phyloP scores from a whole-genome alignment of 2,888 invertebrate species.

The Troides aeacus region DNA sequence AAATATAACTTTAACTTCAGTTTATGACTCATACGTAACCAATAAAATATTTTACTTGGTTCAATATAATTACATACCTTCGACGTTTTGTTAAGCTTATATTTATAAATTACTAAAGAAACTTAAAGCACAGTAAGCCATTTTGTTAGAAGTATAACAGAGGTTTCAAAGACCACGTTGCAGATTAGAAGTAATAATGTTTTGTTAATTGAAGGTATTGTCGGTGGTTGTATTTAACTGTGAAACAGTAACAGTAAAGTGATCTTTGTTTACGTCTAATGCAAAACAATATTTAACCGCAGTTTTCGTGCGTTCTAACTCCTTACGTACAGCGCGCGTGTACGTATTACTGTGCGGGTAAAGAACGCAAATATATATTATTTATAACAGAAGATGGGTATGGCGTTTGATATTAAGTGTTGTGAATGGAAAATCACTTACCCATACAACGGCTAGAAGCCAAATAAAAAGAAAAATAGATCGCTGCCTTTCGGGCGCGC shows the following conservation, averaged over 20 bases:
- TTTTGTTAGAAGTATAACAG: slow-evolving; percentile 11
- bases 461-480: slow-evolving; percentile 78
- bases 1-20: not conserved
- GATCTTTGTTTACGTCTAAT: slow-evolving; percentile 26
- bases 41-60: not conserved
- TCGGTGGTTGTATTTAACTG: slow-evolving; percentile 3
- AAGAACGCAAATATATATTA: slow-evolving; percentile 9
- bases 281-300: slow-evolving; percentile 28
- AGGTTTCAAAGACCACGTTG: slow-evolving; percentile 8
- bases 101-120: not conserved
- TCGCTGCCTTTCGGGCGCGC: slow-evolving; percentile 64
- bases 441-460: slow-evolving; percentile 82
- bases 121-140: slow-evolving; percentile 3
- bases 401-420: slow-evolving; percentile 26
- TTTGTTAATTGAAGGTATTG: slow-evolving; percentile 2
- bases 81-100: not conserved
- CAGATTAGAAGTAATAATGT: not conserved
- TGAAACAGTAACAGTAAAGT: slow-evolving; percentile 20
- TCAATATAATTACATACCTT: not conserved
- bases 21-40: not conserved
- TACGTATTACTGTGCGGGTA: slow-evolving; percentile 13
- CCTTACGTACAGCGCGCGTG: slow-evolving; percentile 16
- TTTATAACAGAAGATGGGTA: slow-evolving; percentile 21
- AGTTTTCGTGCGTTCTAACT: slow-evolving; percentile 20
- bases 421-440: slow-evolving; percentile 51